These are phyloP conservation scores for Argyra leucocephala DNA, from an alignment of 2,888 invertebrate species.

Conservation along the genomic window DNA sequence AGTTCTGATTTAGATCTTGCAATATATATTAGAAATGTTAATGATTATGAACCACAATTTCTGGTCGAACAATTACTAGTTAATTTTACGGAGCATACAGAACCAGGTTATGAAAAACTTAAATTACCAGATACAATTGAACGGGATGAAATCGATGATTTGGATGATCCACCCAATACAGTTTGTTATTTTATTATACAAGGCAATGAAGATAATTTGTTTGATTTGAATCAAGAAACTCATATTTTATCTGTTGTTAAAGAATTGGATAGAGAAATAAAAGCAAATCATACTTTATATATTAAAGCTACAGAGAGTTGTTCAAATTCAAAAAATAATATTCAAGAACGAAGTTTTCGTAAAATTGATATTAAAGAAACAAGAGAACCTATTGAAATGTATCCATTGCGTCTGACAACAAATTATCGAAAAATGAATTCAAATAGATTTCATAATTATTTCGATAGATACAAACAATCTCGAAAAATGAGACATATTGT, in stretches of 20 bases:
- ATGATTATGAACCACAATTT: slow-evolving; percentile 83
- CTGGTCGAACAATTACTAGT: slow-evolving; percentile 58
- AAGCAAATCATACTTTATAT: slow-evolving; percentile 57
- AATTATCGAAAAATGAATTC: background rate
- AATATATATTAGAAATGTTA: slow-evolving; percentile 78
- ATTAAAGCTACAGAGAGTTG: slow-evolving; percentile 81
- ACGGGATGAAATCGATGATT: slow-evolving; percentile 73
- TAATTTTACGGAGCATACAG: slow-evolving; percentile 60
- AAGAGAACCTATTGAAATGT: slow-evolving; percentile 24
- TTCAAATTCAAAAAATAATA: slow-evolving; percentile 46
- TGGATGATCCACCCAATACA: slow-evolving; percentile 67
- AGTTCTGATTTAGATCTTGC: slow-evolving; percentile 80
- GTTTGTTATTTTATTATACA: slow-evolving; percentile 90
- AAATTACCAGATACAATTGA: slow-evolving; percentile 74
- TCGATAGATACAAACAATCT: slow-evolving; percentile 33
- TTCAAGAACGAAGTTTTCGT: slow-evolving; percentile 25
- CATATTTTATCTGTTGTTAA: slow-evolving; percentile 49
- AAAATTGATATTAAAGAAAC: slow-evolving; percentile 19
- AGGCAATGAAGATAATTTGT: slow-evolving; percentile 65
- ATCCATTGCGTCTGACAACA: slow-evolving; percentile 18
- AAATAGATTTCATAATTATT: slow-evolving; percentile 5
- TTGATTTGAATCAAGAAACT: slow-evolving; percentile 60
- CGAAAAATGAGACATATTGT: slow-evolving; percentile 27
- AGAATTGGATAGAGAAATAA: slow-evolving; percentile 66
- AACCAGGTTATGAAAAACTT: slow-evolving; percentile 55